phyloP scores from a whole-genome alignment of 2,797 vertebrate species.

The Darevskia mixta region DNA sequence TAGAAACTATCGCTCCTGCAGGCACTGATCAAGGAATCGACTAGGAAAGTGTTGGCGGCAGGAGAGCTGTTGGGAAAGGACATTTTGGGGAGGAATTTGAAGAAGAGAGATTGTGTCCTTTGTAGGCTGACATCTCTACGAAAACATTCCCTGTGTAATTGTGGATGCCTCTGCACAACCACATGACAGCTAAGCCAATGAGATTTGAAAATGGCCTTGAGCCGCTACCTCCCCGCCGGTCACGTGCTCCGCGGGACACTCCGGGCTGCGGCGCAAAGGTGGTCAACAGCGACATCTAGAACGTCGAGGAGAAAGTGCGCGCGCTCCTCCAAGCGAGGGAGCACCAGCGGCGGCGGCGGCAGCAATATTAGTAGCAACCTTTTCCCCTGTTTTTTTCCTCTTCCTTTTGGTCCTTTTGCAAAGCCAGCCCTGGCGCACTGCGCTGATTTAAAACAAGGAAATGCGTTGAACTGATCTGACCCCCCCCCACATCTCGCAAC shows the following conservation, averaged over 20 bases:
- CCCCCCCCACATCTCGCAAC: too few species aligned
- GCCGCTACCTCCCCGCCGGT: conserved; percentile 90
- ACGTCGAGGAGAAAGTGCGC: conserved; percentile 75
- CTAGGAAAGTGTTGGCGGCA: conserved; percentile 97
- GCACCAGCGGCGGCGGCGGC: background rate
- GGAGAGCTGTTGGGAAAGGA: conserved; percentile 99
- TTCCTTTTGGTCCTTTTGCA: background rate
- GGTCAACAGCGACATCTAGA: conserved; percentile 98
- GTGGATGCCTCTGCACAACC: conserved; percentile 95
- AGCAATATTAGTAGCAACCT: background rate
- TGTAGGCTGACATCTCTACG: conserved; percentile 99
- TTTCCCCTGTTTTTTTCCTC: too few species aligned
- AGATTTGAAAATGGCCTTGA: conserved; percentile 99
- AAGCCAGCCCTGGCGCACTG: conserved; percentile 56
- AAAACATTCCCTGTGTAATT: conserved; percentile 98
- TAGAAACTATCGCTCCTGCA: conserved; percentile 99
- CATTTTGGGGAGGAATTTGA: conserved; percentile 96
- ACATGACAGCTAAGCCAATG: conserved; percentile 99
- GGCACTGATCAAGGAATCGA: conserved; percentile 98
- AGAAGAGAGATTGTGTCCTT: conserved; percentile 97
- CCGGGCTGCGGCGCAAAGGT: conserved; percentile 82
- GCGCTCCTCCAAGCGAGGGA: background rate
- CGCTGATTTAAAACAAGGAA: conserved; percentile 54
- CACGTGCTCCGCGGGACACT: conserved; percentile 82
- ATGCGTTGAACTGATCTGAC: background rate